Evolutionary conservation across 1,140 invertebrate genomes (phyloP).

Genomic region (Drosophila novamexicana): DNA sequence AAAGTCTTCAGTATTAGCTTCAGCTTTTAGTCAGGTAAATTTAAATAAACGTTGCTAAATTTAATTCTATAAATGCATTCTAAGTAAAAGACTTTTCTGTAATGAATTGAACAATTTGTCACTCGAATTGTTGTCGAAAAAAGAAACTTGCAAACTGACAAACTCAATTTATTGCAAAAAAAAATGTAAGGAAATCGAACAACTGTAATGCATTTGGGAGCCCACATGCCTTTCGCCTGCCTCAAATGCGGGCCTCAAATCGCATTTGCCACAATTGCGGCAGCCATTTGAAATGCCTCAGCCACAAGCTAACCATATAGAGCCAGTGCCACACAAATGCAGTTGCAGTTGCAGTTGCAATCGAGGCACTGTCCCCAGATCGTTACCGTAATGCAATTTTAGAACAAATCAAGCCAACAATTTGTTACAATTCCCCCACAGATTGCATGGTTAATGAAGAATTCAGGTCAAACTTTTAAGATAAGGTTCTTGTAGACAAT

Average conservation of each 20-base stretch:
- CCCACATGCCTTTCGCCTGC: slow-evolving; percentile 7
- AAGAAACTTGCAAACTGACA: slow-evolving; percentile 26
- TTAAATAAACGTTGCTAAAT: too few relatives aligned
- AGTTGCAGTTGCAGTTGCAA: slow-evolving; percentile 1
- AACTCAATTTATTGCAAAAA: slow-evolving; percentile 43
- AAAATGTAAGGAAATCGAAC: slow-evolving; percentile 31
- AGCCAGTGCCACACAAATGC: slow-evolving; percentile 1
- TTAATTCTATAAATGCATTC: too few relatives aligned
- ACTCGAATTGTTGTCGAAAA: slow-evolving; percentile 13
- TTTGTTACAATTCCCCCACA: slow-evolving; percentile 41
- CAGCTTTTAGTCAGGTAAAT: too few relatives aligned
- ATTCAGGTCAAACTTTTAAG: slow-evolving; percentile 35
- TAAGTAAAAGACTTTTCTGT: too few relatives aligned
- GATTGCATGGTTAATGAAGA: slow-evolving; percentile 32
- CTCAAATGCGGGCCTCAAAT: slow-evolving; percentile 43
- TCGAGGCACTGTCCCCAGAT: slow-evolving; percentile 30
- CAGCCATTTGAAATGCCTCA: slow-evolving; percentile 2
- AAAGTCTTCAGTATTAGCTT: too few relatives aligned
- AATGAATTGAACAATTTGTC: slow-evolving; percentile 9
- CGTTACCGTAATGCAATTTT: slow-evolving; percentile 71
- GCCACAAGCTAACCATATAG: neutral
- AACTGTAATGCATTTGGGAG: slow-evolving; percentile 36
- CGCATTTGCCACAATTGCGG: slow-evolving; percentile 36
- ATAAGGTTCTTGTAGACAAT: neutral
- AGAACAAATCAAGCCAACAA: slow-evolving; percentile 68